Evolutionary conservation across 2,888 invertebrate species (phyloP), one percentile per base, ranked within the genome.

Genomic region (Drosophila rellima): DNA sequence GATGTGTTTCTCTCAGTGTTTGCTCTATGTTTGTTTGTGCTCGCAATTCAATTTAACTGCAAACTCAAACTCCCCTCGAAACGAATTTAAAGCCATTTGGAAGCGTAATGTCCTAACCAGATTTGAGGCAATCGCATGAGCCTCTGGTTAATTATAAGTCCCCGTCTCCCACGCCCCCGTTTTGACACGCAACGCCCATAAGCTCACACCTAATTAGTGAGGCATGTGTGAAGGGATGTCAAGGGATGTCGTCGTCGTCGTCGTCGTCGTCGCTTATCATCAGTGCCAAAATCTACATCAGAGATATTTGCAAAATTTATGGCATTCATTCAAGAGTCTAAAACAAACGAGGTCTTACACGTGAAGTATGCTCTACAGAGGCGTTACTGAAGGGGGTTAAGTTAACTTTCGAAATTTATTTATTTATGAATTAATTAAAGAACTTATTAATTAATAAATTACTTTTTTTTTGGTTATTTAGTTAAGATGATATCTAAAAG

Each of bases 261-360:
- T 11, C 52, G 35, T 17, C 8, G 3, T 45, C 8, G 10, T 61
- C 62, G 52, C 54, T 75, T 73, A 77, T 76, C 73, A 45, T 11
- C 56, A 44, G 35, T 54, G 64, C 56, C 57, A 64, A 71, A 78
- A 75, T 78, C 71, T 65, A 50, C 61, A 72, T 67, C 67, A 62
- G 37, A 66, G 61, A 75, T 78, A 69, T 74, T 77, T 71, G 60
- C 70, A 45, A 78, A 72, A 78, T 62, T 74, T 75, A 69, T 51
- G 63, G 57, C 66, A 47, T 54, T 50, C 66, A 74, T 48, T 65
- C 47, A 56, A 39, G 52, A 45, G 18, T 17, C 57, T 33, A 40
- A 40, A 59, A 18, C 47, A 35, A 42, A 42, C n/a, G 35, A n/a
- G 45, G 6, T 26, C 42, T 63, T 10, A 18, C n/a, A 31, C 15